Evolutionary conservation across 1,140 invertebrate species (phyloP), one percentile per base, ranked within the genome.

Genomic region (Pseudomyrmex concolor): DNA sequence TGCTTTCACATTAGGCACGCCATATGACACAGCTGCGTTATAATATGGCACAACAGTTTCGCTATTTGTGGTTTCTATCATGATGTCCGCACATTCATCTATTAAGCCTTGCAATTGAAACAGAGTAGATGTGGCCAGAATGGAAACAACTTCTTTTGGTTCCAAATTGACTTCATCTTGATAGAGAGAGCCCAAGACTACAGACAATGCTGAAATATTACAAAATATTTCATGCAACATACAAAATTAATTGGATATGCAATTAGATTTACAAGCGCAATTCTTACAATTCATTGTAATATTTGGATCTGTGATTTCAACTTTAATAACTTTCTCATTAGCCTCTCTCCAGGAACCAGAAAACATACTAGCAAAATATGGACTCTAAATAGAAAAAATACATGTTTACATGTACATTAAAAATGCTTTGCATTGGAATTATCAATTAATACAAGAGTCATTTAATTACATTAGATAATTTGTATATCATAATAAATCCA

Each of bases 311-410:
- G 96, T 94, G 45, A 97, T 96, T 92, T 97, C 95, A 74, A 98
- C 96, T 57, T 94, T 94, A 59, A 98, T 95, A 67, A 95, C 93
- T 74, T 95, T 95, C 92, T 97, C 95, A 70, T 95, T 95, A 3
- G 96, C 95, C 93, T 98, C 97, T 90, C 95, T 95, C 97, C 97
- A 98, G 12, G 96, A 95, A 7, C 97, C 97, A 90, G 96, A 97
- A 93, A 98, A 98, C 97, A 98, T 98, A 90, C 97, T 97, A 13
- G 95, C 95, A 94, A 97, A 97, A 91, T 97, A 98, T 2, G 96
- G 96, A 90, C 97, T 97, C 95, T 98, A 92, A 82, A 95, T 94
- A 77, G 70, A 57, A 12, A 54, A 71, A 50, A 54, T n/a, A 66
- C 1, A 25, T 54, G 45, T 55, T 63, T 60, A 68, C 0, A n/a